A percentile compares a stretch with the other conserved stretches of the same genome.
These are phyloP conservation scores for Drosophila seguyi DNA, from an alignment of 1,140 invertebrate genomes.

Conservation along the genomic window DNA sequence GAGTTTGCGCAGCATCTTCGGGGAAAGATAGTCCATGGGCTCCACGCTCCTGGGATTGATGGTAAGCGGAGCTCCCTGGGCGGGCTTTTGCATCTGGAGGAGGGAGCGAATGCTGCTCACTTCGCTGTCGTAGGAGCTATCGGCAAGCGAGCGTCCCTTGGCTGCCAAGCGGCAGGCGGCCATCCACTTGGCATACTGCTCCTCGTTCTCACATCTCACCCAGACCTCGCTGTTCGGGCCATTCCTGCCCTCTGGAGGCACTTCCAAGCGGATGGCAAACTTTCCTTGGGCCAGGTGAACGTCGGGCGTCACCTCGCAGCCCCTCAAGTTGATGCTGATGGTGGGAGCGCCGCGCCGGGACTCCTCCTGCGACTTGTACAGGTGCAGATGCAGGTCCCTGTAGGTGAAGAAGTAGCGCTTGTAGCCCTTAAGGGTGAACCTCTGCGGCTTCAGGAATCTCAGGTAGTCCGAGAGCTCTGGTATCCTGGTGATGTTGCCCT, in stretches of 20 bases:
- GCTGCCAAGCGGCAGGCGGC: constrained; percentile 97
- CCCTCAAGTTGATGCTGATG: constrained; percentile 90
- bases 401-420: constrained; percentile 96
- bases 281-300: constrained; percentile 96
- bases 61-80: constrained; percentile 88
- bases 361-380: constrained; percentile 89
- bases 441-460: constrained; percentile 94
- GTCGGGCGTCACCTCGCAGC: constrained; percentile 99
- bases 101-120: constrained; percentile 95
- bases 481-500: constrained; percentile 93
- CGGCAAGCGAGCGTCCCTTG: constrained; percentile 97
- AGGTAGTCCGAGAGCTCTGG: constrained; percentile 95
- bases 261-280: constrained; percentile 97
- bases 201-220: constrained; percentile 97
- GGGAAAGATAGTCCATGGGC: constrained; percentile 95
- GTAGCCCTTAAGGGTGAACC: constrained; percentile 95
- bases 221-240: constrained; percentile 92
- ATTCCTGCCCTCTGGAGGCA: constrained; percentile 95
- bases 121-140: constrained; percentile 96
- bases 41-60: constrained; percentile 92
- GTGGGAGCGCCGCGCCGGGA: constrained; percentile 87
- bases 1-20: constrained; percentile 92
- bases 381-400: constrained; percentile 89
- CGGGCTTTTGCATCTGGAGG: constrained; percentile 95
- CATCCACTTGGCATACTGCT: constrained; percentile 99